These are phyloP conservation scores for Leuciscus waleckii DNA, from an alignment of 2,797 vertebrate genomes.

Conservation along the genomic window DNA sequence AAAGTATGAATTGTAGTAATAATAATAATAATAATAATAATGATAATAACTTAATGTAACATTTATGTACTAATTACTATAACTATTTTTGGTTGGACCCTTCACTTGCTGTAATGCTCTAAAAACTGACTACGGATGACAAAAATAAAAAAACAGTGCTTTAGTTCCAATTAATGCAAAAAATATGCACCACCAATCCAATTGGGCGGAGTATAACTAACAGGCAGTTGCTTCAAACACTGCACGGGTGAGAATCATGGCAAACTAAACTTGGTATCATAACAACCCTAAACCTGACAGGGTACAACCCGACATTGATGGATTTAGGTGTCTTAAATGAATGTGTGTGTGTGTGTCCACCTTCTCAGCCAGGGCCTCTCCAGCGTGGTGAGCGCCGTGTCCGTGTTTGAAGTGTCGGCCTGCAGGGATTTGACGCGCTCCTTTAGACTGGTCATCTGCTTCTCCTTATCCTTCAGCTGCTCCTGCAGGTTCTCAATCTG, in stretches of 20 bases:
- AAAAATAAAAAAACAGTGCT: neutral
- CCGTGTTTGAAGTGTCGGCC: constrained; percentile 93
- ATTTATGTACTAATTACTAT: too few species aligned
- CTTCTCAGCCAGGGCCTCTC: constrained; percentile 96
- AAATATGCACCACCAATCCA: neutral
- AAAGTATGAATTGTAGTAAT: neutral
- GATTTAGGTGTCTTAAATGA: neutral
- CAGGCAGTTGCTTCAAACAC: neutral
- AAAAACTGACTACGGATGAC: neutral
- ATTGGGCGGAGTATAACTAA: too few species aligned
- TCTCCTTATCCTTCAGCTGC: constrained; percentile 95
- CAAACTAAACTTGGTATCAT: neutral
- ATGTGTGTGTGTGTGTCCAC: constrained; percentile 66
- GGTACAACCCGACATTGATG: neutral
- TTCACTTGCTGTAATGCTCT: neutral
- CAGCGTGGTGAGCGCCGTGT: constrained; percentile 93
- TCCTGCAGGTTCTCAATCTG: constrained; percentile 97
- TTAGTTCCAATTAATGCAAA: neutral
- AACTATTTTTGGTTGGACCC: neutral
- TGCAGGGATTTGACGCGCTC: constrained; percentile 94
- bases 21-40: neutral
- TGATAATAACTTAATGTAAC: neutral
- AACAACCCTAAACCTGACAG: neutral
- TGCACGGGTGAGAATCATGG: neutral
- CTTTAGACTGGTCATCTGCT: constrained; percentile 93